Evolutionary conservation across 2,888 invertebrate genomes (phyloP).

Genomic region (Pandemis heparana): DNA sequence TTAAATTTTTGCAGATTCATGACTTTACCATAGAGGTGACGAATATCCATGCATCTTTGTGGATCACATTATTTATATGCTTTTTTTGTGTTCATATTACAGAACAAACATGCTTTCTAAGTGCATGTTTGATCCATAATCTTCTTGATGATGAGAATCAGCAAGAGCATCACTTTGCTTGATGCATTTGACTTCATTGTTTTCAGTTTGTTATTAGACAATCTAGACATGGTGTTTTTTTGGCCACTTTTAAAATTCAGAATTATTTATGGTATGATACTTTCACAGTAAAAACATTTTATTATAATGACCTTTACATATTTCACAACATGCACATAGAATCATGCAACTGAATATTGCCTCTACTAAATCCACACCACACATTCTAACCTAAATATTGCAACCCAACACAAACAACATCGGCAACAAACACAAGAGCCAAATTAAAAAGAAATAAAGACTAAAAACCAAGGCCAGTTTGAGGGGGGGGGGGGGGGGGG

Average conservation of each 20-base stretch:
- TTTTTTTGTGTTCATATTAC: not conserved
- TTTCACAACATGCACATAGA: conserved; percentile 34
- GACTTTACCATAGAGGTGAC: too few species aligned
- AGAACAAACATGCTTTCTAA: not conserved
- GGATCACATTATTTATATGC: not conserved
- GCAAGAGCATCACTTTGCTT: not conserved
- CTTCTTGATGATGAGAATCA: not conserved
- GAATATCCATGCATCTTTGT: too few species aligned
- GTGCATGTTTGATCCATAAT: not conserved
- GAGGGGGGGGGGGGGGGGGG: conserved; percentile 14
- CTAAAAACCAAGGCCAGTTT: conserved; percentile 19
- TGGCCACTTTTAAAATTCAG: not conserved
- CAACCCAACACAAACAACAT: not conserved
- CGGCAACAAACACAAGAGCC: not conserved
- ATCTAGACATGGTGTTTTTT: not conserved
- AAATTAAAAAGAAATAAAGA: conserved; percentile 4
- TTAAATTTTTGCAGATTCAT: too few species aligned
- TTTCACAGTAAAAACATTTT: not conserved
- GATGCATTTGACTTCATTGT: not conserved
- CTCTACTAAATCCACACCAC: conserved; percentile 31
- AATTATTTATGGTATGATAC: not conserved
- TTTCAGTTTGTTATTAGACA: too few species aligned
- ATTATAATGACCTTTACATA: not conserved
- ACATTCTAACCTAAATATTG: conserved; percentile 30
- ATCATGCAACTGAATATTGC: conserved; percentile 23